Conservation (phyloP, 2,888 invertebrate genomes). For the Phragmatobia fuliginosa region DNA sequence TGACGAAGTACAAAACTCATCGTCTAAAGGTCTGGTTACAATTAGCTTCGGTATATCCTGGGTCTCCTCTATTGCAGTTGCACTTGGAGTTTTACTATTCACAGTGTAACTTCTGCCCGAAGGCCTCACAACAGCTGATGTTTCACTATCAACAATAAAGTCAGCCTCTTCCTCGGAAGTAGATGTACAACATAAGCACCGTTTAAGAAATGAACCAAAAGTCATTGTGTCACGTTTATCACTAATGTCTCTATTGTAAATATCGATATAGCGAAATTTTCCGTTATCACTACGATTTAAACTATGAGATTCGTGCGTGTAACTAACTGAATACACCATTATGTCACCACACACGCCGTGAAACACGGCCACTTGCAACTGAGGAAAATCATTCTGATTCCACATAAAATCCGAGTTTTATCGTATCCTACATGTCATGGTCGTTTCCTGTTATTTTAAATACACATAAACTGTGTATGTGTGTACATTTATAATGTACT, state of each 20-base stretch:
- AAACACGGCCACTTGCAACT: slow-evolving; percentile 64
- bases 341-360: slow-evolving; percentile 39
- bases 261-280: slow-evolving; percentile 66
- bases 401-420: slow-evolving; percentile 75
- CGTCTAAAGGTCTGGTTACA: slow-evolving; percentile 53
- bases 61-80: slow-evolving; percentile 33
- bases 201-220: slow-evolving; percentile 58
- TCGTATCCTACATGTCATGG: slow-evolving; percentile 73
- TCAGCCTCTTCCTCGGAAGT: slow-evolving; percentile 53
- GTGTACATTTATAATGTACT: slow-evolving; percentile 13
- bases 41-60: slow-evolving; percentile 49
- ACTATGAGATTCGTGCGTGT: slow-evolving; percentile 62
- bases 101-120: slow-evolving; percentile 71
- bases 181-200: slow-evolving; percentile 65
- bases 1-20: slow-evolving; percentile 62
- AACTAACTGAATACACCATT: slow-evolving; percentile 64
- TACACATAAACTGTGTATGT: slow-evolving; percentile 32
- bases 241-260: slow-evolving; percentile 61
- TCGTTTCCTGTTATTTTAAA: slow-evolving; percentile 76
- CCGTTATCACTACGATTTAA: slow-evolving; percentile 49
- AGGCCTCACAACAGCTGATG: slow-evolving; percentile 69
- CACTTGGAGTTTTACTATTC: slow-evolving; percentile 50
- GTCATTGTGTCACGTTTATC: slow-evolving; percentile 54
- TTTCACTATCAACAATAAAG: slow-evolving; percentile 62
- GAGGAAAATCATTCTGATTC: slow-evolving; percentile 61